These are phyloP conservation scores for Calypte anna DNA, from an alignment of 2,113 vertebrate species.

Conservation along the genomic window DNA sequence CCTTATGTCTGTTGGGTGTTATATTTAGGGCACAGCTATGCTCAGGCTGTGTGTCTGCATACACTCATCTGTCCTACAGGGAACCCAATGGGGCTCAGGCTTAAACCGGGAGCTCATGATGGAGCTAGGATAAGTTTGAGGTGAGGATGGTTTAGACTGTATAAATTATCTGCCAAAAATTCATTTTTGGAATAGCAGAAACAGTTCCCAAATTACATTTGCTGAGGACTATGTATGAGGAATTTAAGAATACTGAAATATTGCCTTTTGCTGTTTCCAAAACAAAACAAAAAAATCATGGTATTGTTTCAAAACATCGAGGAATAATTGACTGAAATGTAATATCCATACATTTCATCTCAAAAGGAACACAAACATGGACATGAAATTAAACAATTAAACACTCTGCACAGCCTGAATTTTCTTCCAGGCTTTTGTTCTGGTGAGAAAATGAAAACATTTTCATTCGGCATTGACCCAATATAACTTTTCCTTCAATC, in stretches of 20 bases:
- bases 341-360: not conserved
- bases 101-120: not conserved
- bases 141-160: not conserved
- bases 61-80: not conserved
- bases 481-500: constrained; percentile 15
- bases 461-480: constrained; percentile 30
- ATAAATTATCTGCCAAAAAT: not conserved
- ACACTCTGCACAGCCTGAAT: not conserved
- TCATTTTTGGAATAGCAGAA: not conserved
- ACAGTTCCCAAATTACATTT: constrained; percentile 5
- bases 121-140: not conserved
- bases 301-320: constrained; percentile 1
- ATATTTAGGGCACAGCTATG: not conserved
- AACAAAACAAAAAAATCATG: not conserved
- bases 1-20: not conserved
- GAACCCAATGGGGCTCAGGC: not conserved
- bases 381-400: constrained; percentile 36
- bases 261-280: not conserved
- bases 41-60: not conserved
- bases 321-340: constrained; percentile 30
- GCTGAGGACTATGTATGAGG: not conserved
- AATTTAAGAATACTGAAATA: not conserved
- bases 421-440: constrained; percentile 46
- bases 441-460: constrained; percentile 32
- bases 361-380: not conserved